Percentiles rank a stretch among this genome's conserved stretches.
phyloP scores from a whole-genome alignment of 2,888 invertebrate species.

The Sarcophaga carnaria region DNA sequence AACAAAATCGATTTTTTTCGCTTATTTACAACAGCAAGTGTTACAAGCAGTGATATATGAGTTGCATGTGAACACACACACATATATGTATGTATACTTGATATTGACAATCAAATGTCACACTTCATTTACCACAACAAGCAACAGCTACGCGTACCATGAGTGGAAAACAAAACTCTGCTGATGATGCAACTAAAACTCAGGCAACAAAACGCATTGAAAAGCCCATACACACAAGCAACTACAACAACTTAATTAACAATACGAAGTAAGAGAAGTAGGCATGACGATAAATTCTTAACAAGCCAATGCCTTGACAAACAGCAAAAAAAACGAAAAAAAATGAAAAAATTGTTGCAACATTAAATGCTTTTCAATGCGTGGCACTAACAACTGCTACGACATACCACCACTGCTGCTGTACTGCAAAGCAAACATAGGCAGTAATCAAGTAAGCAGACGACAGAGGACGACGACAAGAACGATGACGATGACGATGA shows the following conservation, averaged over 20 bases:
- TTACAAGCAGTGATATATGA: background rate
- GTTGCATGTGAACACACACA: conserved; percentile 8
- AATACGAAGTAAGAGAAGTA: conserved; percentile 50
- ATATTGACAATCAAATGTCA: conserved; percentile 61
- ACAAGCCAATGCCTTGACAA: conserved; percentile 59
- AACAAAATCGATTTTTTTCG: conserved; percentile 3
- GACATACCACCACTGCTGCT: background rate
- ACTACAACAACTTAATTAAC: conserved; percentile 69
- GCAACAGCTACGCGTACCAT: background rate
- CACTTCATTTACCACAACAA: conserved; percentile 65
- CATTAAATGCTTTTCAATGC: conserved; percentile 50
- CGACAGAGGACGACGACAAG: background rate
- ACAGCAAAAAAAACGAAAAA: conserved; percentile 18
- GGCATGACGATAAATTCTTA: conserved; percentile 61
- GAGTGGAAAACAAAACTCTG: background rate
- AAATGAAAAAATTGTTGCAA: conserved; percentile 39
- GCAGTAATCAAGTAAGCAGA: conserved; percentile 37
- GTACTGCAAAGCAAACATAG: conserved; percentile 9
- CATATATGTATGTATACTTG: conserved; percentile 31
- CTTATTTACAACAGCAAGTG: background rate
- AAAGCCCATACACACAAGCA: conserved; percentile 22
- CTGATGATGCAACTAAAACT: conserved; percentile 23
- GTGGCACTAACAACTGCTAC: conserved; percentile 64
- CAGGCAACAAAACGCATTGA: conserved; percentile 36
- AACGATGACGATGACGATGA: background rate